Conservation (phyloP, 2,888 invertebrate genomes). For the Acanthosepion esculentum region DNA sequence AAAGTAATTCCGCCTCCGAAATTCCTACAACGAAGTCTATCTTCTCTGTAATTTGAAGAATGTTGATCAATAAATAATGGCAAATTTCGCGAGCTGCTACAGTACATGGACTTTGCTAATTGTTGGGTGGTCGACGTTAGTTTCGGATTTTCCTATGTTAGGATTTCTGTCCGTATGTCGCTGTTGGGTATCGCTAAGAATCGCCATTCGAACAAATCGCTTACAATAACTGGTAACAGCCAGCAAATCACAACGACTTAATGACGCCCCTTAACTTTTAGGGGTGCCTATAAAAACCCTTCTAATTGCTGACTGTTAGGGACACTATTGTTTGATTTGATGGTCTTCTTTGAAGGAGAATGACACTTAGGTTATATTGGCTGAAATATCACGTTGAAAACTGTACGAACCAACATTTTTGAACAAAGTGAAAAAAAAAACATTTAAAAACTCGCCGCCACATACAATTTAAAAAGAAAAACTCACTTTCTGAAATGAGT, state of each 20-base stretch:
- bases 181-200: neutral
- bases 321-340: conserved; percentile 14
- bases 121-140: neutral
- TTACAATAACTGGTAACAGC: neutral
- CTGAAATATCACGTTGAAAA: neutral
- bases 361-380: neutral
- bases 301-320: neutral
- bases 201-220: neutral
- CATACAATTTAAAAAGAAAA: neutral
- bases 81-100: neutral
- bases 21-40: neutral
- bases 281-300: conserved; percentile 20
- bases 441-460: neutral
- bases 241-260: neutral
- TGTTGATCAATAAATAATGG: neutral
- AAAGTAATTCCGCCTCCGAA: neutral
- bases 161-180: neutral
- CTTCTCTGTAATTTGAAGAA: neutral
- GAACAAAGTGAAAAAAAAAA: conserved; percentile 4
- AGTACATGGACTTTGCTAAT: neutral
- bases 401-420: neutral
- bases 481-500: neutral
- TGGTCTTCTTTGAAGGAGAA: neutral
- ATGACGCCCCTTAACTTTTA: conserved; percentile 22
- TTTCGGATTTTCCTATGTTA: neutral